A percentile compares a stretch with the other conserved stretches of the same genome.
phyloP scores from a whole-genome alignment of 2,797 vertebrate genomes.

The Pantherophis alleghaniensis region DNA sequence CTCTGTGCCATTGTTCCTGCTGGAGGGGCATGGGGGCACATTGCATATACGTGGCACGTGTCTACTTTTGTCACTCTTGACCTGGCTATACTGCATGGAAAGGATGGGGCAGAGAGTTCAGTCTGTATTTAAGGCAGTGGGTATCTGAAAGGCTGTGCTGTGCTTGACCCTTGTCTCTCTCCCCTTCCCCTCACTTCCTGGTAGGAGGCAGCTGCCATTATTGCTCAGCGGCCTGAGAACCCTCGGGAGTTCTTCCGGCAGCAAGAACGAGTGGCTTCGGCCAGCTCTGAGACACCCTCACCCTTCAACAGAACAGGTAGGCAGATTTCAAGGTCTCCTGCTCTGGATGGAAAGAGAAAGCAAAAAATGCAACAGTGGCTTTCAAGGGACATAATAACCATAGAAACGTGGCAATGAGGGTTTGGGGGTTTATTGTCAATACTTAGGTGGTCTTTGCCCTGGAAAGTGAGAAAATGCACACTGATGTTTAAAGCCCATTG shows the following conservation, averaged over 20 bases:
- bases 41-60: background rate
- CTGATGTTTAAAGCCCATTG: background rate
- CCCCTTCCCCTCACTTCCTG: background rate
- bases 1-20: background rate
- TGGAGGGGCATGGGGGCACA: background rate
- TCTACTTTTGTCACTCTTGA: constrained; percentile 5
- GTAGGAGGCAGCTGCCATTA: constrained; percentile 96
- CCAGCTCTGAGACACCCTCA: constrained; percentile 82
- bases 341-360: constrained; percentile 31
- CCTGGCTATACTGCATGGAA: constrained; percentile 2
- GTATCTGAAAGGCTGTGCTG: background rate
- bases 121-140: background rate
- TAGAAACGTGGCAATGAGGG: background rate
- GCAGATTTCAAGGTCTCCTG: constrained; percentile 6
- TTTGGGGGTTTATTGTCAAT: background rate
- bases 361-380: background rate
- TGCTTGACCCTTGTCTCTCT: constrained; percentile 7
- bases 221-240: constrained; percentile 92
- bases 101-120: background rate
- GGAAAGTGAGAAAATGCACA: no score
- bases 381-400: background rate
- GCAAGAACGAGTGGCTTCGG: constrained; percentile 83
- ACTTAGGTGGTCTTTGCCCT: background rate
- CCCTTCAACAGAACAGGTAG: constrained; percentile 89
- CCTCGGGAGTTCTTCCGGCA: constrained; percentile 95